Base-by-base conservation (phyloP, 2,888 invertebrate genomes). In the Troides aeacus region DNA sequence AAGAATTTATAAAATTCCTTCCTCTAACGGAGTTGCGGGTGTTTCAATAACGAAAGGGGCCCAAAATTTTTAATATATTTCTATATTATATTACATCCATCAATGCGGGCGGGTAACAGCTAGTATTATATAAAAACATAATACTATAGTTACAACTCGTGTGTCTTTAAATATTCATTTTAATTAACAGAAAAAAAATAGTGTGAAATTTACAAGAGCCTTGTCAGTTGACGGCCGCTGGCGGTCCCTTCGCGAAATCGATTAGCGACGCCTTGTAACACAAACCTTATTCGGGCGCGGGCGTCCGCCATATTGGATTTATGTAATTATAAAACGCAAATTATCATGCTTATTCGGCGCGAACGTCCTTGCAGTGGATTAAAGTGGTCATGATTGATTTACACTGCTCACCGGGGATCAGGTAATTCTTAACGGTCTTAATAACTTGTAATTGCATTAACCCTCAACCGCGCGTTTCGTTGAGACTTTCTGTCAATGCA, bases 161-260 rank as follows among this genome's bases (percentile, higher is more conserved):
- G 23, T 24, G 36, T 60, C 68, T 24, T 68, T 58, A 59, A 63
- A 56, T 59, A 30, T 62, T 50, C 24, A 53, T 24, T 59, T 63
- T 50, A 63, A 50, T 63, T 59, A 53, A 53, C 42, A 15, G 46
- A 46, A 63, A 62, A 62, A 58, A 68, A 57, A 61, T 15, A 69
- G 62, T 58, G 62, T 23, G 50, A 42, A 57, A 58, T 60, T 46
- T 21, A 61, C 39, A 59, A 66, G 73, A 79, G 76, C 84, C 83
- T 85, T 85, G 82, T 71, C 74, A 70, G 72, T 73, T 74, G 76
- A 74, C 70, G 75, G 74, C 75, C 77, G 75, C 72, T n/a, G 69
- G 65, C 69, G 65, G 72, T 77, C 67, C 72, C 73, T 69, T 68
- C 72, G 69, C 69, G 36, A 65, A 66, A 62, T 69, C 69, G 65